Conservation (phyloP, 1,140 invertebrate genomes). For the Diuraphis noxia region DNA sequence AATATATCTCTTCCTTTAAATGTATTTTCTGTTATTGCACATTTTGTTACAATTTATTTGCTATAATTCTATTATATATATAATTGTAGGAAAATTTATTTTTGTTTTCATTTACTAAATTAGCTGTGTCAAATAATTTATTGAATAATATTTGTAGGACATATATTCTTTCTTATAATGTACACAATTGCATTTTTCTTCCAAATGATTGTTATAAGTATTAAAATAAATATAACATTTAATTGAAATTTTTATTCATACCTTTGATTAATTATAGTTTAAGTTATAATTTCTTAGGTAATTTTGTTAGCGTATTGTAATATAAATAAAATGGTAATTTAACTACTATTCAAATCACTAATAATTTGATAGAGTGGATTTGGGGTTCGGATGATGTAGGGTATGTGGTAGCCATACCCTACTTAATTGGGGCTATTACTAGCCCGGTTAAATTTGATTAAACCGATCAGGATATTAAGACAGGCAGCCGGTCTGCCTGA, state of each 20-base stretch:
- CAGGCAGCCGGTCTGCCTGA: too few relatives aligned
- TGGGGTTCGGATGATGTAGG: too few relatives aligned
- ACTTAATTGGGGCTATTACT: too few relatives aligned
- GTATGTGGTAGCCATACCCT: too few relatives aligned
- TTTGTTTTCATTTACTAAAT: neutral
- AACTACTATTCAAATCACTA: too few relatives aligned
- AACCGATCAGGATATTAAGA: too few relatives aligned
- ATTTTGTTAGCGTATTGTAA: neutral
- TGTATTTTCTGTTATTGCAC: slow-evolving; percentile 22
- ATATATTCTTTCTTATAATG: neutral
- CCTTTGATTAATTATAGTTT: neutral
- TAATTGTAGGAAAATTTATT: neutral
- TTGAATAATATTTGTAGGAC: neutral
- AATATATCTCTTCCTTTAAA: neutral
- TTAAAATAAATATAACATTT: neutral
- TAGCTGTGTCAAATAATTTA: neutral
- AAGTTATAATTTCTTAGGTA: neutral
- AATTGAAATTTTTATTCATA: neutral
- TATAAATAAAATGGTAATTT: too few relatives aligned
- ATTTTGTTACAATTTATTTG: slow-evolving; percentile 29
- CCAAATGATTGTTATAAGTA: slow-evolving; percentile 16
- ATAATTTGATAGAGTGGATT: too few relatives aligned
- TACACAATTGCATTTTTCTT: slow-evolving; percentile 8
- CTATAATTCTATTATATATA: neutral
- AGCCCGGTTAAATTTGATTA: too few relatives aligned